Base-by-base conservation (phyloP, 2,113 vertebrate genomes). In the Hyperoodon ampullatus region DNA sequence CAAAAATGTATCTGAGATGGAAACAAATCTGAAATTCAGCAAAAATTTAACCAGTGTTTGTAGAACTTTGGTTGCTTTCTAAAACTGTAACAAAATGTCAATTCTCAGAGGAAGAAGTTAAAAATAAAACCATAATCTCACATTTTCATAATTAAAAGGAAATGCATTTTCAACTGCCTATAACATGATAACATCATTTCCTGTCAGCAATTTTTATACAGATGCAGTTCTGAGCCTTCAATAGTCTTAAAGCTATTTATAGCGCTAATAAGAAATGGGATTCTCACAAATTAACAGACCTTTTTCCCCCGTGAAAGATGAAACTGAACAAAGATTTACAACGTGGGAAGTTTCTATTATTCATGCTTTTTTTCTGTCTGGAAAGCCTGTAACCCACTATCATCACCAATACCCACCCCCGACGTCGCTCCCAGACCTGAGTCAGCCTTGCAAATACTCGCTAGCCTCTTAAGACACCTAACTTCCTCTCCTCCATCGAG, bases 221-320 rank as follows among this genome's bases (percentile, higher is more conserved):
- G 82, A 92, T 3, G 47, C 33, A 85, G 2, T 81, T 95, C 33
- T 63, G n/a, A 92, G 55, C 55, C 71, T 94, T 95, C 77, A 92
- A 61, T 23, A 60, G 14, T 26, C 77, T 80, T 39, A 42, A 2
- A 81, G 58, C 42, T 90, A 93, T 96, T 97, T 94, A 92, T 61
- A 72, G 55, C 71, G 53, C 83, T 91, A 96, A 88, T 55, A 96
- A 94, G 55, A 91, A 97, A 95, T 42, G 74, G 28, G 6, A 68
- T 90, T 93, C 78, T 85, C 92, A 96, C 72, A 96, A 97, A 88
- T 96, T 92, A 93, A 90, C 84, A 90, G 84, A 80, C 10, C 42
- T 71, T 84, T 81, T 85, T 47, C 72, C 3, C 35, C 60, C 19
- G 26, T 63, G 53, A 88, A 97, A 84, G 18, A 77, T 13, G 66